Evolutionary conservation across 2,888 invertebrate genomes (phyloP).

Genomic region (Drosophila acutilabella): DNA sequence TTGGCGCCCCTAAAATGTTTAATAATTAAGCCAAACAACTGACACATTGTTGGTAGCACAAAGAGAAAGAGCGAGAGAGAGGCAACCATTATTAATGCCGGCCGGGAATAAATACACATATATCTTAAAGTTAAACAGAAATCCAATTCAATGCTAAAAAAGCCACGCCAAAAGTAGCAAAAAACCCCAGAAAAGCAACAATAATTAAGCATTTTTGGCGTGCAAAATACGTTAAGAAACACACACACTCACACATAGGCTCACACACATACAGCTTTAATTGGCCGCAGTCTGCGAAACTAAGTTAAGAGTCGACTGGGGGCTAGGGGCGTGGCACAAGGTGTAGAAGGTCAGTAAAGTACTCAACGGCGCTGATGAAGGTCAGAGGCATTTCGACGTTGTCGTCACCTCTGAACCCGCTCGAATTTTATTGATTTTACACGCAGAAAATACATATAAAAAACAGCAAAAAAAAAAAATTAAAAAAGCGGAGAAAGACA

Average conservation of each 20-base stretch:
- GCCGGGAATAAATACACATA: slow-evolving; percentile 25
- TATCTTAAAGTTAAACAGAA: slow-evolving; percentile 25
- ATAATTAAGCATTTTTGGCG: slow-evolving; percentile 49
- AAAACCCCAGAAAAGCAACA: slow-evolving; percentile 11
- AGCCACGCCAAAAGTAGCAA: slow-evolving; percentile 24
- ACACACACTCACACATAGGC: slow-evolving; percentile 15
- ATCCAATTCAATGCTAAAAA: slow-evolving; percentile 21
- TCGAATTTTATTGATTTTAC: slow-evolving; percentile 80
- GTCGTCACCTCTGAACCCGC: slow-evolving; percentile 79
- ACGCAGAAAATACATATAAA: slow-evolving; percentile 39
- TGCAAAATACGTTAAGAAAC: slow-evolving; percentile 51
- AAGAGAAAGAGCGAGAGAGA: slow-evolving; percentile 14
- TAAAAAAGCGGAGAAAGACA: slow-evolving; percentile 23
- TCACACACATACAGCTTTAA: slow-evolving; percentile 33
- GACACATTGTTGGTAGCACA: slow-evolving; percentile 13
- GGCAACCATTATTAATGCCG: slow-evolving; percentile 36
- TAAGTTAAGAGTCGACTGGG: not conserved
- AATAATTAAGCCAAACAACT: slow-evolving; percentile 53
- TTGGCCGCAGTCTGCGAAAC: slow-evolving; percentile 35
- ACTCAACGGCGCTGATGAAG: slow-evolving; percentile 55
- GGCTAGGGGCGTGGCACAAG: not conserved
- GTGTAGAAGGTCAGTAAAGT: slow-evolving; percentile 61
- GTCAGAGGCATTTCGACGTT: slow-evolving; percentile 70
- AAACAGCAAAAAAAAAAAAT: slow-evolving; percentile 22
- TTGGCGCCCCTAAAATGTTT: slow-evolving; percentile 34